These are phyloP conservation scores for Indicator indicator DNA, from an alignment of 2,113 vertebrate species.

Conservation along the genomic window DNA sequence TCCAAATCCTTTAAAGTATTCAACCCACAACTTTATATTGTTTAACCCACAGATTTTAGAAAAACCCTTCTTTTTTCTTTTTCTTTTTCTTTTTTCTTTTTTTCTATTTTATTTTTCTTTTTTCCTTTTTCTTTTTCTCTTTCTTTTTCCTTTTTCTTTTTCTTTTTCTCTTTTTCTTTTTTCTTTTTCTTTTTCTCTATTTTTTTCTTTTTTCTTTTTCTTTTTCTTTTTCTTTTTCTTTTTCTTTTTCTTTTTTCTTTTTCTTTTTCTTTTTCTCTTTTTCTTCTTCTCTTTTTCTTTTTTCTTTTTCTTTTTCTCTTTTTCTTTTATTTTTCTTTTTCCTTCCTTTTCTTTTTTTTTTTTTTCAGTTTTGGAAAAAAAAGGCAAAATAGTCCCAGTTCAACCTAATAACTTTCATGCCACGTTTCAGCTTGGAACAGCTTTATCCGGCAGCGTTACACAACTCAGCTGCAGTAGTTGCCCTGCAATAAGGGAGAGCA, in stretches of 20 bases:
- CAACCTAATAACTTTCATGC: constrained; percentile 43
- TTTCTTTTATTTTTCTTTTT: too few species aligned
- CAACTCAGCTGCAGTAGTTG: constrained; percentile 20
- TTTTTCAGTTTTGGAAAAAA: neutral
- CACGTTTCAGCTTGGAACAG: constrained; percentile 50
- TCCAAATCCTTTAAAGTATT: neutral
- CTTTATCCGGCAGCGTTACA: constrained; percentile 30
- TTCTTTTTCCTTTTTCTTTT: neutral
- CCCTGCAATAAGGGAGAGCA: constrained; percentile 50
- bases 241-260: neutral
- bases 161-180: neutral
- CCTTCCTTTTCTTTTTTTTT: neutral
- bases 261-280: neutral
- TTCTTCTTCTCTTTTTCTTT: neutral
- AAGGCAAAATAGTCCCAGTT: neutral
- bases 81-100: neutral
- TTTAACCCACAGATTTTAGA: neutral
- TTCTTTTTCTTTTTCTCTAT: neutral
- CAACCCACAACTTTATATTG: neutral
- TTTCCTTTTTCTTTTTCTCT: neutral
- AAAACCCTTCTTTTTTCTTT: neutral
- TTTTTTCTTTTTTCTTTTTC: neutral
- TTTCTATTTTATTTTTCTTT: neutral
- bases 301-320: too few species aligned
- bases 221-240: neutral